Conservation (phyloP, 2,113 vertebrate genomes). For the Ornithorhynchus anatinus region DNA sequence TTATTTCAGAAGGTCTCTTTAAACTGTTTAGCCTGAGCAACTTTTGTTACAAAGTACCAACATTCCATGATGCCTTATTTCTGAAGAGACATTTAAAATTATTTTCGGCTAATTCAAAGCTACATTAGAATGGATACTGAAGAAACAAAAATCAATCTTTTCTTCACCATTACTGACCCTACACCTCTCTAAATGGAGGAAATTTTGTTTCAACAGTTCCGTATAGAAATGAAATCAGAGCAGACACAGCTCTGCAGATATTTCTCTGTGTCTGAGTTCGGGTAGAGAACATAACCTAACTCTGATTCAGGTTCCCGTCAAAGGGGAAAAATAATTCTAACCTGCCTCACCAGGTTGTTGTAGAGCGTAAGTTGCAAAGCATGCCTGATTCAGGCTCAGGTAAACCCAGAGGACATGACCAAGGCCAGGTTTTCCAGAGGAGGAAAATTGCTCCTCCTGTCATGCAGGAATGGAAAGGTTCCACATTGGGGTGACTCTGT, state of each 20-base stretch:
- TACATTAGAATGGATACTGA: neutral
- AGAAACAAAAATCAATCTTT: neutral
- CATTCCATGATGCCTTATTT: neutral
- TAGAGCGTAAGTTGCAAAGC: too few relatives aligned
- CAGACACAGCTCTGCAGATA: neutral
- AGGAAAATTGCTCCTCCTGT: too few relatives aligned
- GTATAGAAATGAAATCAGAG: neutral
- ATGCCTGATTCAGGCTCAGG: too few relatives aligned
- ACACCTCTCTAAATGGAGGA: neutral
- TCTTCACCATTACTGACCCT: neutral
- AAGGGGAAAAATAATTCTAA: too few relatives aligned
- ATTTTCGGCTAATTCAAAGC: neutral
- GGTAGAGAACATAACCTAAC: neutral
- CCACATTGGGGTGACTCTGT: too few relatives aligned
- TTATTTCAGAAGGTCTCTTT: neutral
- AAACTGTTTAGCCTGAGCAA: neutral
- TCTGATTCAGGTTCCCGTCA: too few relatives aligned
- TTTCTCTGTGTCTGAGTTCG: neutral
- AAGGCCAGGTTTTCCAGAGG: too few relatives aligned
- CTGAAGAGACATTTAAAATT: neutral
- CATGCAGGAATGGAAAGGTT: too few relatives aligned
- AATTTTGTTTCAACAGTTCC: constrained; percentile 1
- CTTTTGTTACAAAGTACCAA: neutral
- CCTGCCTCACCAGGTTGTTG: too few relatives aligned
- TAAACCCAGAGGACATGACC: too few relatives aligned